These are phyloP conservation scores for Melinaea marsaeus DNA, from an alignment of 2,888 invertebrate species.

Conservation along the genomic window DNA sequence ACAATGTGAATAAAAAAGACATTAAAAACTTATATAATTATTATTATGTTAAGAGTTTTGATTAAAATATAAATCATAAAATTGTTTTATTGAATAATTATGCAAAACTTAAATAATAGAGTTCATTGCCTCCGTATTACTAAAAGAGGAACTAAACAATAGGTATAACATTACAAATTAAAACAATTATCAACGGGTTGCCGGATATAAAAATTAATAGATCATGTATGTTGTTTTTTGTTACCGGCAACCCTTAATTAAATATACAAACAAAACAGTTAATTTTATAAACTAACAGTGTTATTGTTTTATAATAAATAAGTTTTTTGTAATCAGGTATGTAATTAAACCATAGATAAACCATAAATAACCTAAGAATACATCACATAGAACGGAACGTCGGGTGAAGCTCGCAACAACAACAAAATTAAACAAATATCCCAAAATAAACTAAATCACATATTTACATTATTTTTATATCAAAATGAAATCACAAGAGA, in stretches of 20 bases:
- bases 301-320: constrained; percentile 14
- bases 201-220: constrained; percentile 4
- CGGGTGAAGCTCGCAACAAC: constrained; percentile 50
- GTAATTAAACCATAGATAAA: constrained; percentile 14
- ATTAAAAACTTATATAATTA: not conserved
- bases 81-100: constrained; percentile 26
- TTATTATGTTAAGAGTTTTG: not conserved
- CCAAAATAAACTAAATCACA: not conserved
- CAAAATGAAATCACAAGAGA: constrained; percentile 23
- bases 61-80: constrained; percentile 14
- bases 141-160: constrained; percentile 42
- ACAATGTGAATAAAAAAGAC: too few species aligned
- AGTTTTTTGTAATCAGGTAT: constrained; percentile 1
- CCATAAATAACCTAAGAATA: constrained; percentile 34
- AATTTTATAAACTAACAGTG: constrained; percentile 44
- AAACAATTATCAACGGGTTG: constrained; percentile 11
- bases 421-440: constrained; percentile 49
- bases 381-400: constrained; percentile 36
- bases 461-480: not conserved
- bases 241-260: constrained; percentile 33
- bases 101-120: constrained; percentile 31
- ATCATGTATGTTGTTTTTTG: not conserved
- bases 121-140: constrained; percentile 26
- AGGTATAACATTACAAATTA: constrained; percentile 41
- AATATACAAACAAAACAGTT: constrained; percentile 44